These are phyloP conservation scores for Holcopasites calliopsidis DNA, from an alignment of 1,140 invertebrate genomes.

Conservation along the genomic window DNA sequence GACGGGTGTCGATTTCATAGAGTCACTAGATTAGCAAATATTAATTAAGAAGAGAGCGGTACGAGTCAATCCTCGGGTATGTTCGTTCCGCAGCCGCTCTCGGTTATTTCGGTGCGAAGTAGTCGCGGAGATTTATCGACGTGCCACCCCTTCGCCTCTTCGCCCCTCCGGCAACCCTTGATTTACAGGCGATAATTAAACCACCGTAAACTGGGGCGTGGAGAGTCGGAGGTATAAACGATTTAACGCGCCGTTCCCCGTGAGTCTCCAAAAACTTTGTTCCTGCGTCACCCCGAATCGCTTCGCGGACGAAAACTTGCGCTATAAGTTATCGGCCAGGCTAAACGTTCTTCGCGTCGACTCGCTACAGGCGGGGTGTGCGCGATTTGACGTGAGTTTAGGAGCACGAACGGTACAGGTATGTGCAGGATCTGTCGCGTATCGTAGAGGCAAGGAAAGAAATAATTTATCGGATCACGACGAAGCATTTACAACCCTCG, in stretches of 20 bases:
- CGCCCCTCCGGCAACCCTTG: constrained; percentile 48
- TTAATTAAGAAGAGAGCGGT: constrained; percentile 39
- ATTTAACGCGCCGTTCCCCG: constrained; percentile 16
- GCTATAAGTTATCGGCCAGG: constrained; percentile 67
- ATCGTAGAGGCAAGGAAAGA: neutral
- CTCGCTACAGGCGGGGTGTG: constrained; percentile 29
- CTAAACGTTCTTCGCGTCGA: constrained; percentile 49
- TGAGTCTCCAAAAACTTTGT: constrained; percentile 60
- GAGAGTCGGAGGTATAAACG: constrained; percentile 47
- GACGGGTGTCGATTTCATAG: neutral
- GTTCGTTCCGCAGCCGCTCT: constrained; percentile 51
- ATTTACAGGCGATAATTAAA: constrained; percentile 78
- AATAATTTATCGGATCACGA: constrained; percentile 22
- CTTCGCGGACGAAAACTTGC: constrained; percentile 71
- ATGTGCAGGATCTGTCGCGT: neutral
- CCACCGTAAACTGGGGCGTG: constrained; percentile 66
- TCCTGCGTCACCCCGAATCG: constrained; percentile 66
- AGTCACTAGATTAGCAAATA: constrained; percentile 25
- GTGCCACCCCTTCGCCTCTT: constrained; percentile 20
- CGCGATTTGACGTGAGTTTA: constrained; percentile 13
- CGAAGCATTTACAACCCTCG: constrained; percentile 10
- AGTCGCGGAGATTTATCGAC: constrained; percentile 72
- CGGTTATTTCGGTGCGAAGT: constrained; percentile 44
- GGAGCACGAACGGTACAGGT: neutral
- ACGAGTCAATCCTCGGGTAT: constrained; percentile 28